phyloP scores from a whole-genome alignment of 2,888 invertebrate species.

The Melinaea marsaeus region DNA sequence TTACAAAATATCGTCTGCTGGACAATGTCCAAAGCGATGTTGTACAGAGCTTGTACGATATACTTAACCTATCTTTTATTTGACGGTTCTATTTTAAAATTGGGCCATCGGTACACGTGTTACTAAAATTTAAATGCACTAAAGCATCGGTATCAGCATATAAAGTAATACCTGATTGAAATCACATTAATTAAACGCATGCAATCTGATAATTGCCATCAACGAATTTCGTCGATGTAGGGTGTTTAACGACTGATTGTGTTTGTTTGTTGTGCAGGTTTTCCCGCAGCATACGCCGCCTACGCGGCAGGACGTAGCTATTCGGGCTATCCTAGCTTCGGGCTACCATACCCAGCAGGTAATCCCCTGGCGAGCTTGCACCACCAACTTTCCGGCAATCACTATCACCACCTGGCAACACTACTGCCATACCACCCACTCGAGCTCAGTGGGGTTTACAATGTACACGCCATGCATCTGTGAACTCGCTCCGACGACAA shows the following conservation, averaged over 20 bases:
- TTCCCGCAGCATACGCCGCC: slow-evolving; percentile 97
- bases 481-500: slow-evolving; percentile 79
- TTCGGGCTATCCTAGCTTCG: slow-evolving; percentile 98
- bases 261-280: slow-evolving; percentile 82
- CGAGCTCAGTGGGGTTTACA: slow-evolving; percentile 81
- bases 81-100: slow-evolving; percentile 66
- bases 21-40: slow-evolving; percentile 71
- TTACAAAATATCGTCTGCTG: slow-evolving; percentile 67
- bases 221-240: slow-evolving; percentile 9
- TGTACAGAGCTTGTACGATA: slow-evolving; percentile 53
- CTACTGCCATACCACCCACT: slow-evolving; percentile 83
- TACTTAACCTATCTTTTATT: slow-evolving; percentile 61
- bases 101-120: slow-evolving; percentile 58
- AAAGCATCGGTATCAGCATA: slow-evolving; percentile 44
- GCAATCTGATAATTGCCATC: slow-evolving; percentile 39
- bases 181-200: slow-evolving; percentile 47
- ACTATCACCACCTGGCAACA: slow-evolving; percentile 80
- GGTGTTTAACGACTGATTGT: slow-evolving; percentile 39
- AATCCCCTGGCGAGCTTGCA: slow-evolving; percentile 90
- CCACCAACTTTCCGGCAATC: slow-evolving; percentile 81
- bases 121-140: slow-evolving; percentile 49
- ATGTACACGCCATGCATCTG: slow-evolving; percentile 88
- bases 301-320: slow-evolving; percentile 97
- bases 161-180: slow-evolving; percentile 32
- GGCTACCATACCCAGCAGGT: slow-evolving; percentile 98